phyloP scores from a whole-genome alignment of 2,797 vertebrate genomes.

The Petrocephalus schoutedeni region DNA sequence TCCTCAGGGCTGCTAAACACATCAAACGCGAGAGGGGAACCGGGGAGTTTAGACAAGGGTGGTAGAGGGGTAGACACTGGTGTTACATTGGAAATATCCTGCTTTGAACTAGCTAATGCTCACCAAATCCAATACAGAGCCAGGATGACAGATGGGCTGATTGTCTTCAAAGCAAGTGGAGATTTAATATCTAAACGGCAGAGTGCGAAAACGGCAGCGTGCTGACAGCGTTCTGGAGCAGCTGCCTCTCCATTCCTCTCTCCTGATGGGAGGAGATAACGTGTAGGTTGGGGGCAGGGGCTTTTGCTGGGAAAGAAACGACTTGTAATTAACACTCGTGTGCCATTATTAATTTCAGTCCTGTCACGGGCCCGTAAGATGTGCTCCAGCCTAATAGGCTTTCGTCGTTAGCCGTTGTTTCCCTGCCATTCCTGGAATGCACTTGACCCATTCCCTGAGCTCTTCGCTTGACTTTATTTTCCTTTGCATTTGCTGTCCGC shows the following conservation, averaged over 20 bases:
- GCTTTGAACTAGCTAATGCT: conserved; percentile 64
- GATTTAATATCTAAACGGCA: conserved; percentile 72
- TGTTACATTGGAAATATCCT: conserved; percentile 57
- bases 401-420: neutral
- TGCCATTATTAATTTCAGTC: conserved; percentile 53
- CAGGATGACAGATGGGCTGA: conserved; percentile 69
- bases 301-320: conserved; percentile 36
- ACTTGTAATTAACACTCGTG: conserved; percentile 62
- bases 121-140: conserved; percentile 64
- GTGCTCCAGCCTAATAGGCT: neutral
- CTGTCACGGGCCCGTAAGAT: conserved; percentile 34
- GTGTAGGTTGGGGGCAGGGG: conserved; percentile 43
- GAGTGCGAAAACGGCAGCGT: conserved; percentile 55
- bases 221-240: conserved; percentile 65
- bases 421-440: neutral
- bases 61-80: conserved; percentile 15
- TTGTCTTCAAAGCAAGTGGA: conserved; percentile 67
- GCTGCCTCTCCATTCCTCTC: conserved; percentile 49
- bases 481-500: neutral
- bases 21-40: conserved; percentile 2
- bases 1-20: conserved; percentile 24
- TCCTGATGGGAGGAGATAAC: conserved; percentile 45
- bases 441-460: neutral
- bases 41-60: neutral
- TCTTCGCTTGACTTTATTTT: neutral